phyloP scores from a whole-genome alignment of 1,140 invertebrate species.

The Drosophila cardini region DNA sequence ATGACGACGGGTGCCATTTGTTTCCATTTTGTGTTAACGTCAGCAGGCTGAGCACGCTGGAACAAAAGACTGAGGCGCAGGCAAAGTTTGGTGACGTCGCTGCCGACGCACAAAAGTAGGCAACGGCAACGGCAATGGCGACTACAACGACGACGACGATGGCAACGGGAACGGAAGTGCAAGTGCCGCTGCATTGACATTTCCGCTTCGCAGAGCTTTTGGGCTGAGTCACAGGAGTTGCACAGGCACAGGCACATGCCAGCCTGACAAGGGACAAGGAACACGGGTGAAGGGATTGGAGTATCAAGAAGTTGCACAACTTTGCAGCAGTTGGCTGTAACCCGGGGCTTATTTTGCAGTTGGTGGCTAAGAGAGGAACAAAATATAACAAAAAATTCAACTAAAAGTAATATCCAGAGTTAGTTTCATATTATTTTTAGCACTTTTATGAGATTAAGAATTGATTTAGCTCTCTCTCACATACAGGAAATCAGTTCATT shows the following conservation, averaged over 20 bases:
- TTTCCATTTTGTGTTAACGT: slow-evolving; percentile 81
- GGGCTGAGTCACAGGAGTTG: slow-evolving; percentile 23
- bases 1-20: slow-evolving; percentile 66
- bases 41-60: slow-evolving; percentile 71
- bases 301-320: slow-evolving; percentile 54
- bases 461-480: slow-evolving; percentile 29
- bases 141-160: slow-evolving; percentile 55
- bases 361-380: slow-evolving; percentile 18
- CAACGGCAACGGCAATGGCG: slow-evolving; percentile 33
- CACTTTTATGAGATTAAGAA: slow-evolving; percentile 20
- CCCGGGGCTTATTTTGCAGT: slow-evolving; percentile 56
- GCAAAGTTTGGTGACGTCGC: slow-evolving; percentile 59
- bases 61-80: slow-evolving; percentile 66
- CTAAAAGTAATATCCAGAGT: slow-evolving; percentile 37
- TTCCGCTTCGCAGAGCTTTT: slow-evolving; percentile 78
- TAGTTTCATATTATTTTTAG: slow-evolving; percentile 32
- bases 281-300: neutral
- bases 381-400: slow-evolving; percentile 16
- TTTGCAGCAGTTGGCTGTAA: slow-evolving; percentile 68
- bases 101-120: slow-evolving; percentile 65
- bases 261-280: slow-evolving; percentile 5
- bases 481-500: slow-evolving; percentile 24
- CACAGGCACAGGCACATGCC: slow-evolving; percentile 27
- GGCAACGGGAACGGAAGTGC: slow-evolving; percentile 67
- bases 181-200: slow-evolving; percentile 81